Evolutionary conservation across 2,113 vertebrate species (phyloP), one percentile per base, ranked within the genome.

Genomic region (Gnathochromis pfefferi): DNA sequence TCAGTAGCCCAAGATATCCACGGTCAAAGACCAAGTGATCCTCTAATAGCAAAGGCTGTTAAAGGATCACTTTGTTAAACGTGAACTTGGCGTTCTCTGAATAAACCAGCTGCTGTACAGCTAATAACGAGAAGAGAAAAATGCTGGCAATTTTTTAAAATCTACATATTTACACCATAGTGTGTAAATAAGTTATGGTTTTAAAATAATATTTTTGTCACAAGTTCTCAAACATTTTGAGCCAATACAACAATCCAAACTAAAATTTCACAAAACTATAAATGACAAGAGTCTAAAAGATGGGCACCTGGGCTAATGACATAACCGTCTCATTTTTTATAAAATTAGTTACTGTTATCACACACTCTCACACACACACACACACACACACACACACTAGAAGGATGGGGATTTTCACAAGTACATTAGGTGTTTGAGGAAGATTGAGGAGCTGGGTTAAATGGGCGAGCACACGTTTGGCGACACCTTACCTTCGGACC

Each of bases 401-500:
- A 58, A 80, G 28, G 23, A 23, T 23, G 23, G 23, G 23, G 23
- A 23, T 23, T 23, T 23, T 23, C 23, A 23, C 23, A 23, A 23
- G 23, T 23, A 23, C 23, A 23, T 23, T 23, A 23, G 23, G 23
- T 23, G 23, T 23, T 23, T 23, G 23, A 23, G 47, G 82, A 16
- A 47, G 49, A 75, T n/a, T 0, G 8, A 17, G 14, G 31, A 85
- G 38, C 13, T 1, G 2, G 17, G 35, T 3, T 83, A 21, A 6
- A 42, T 38, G 55, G 54, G 16, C 8, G 7, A 5, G 13, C 6
- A 6, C n/a, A 10, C 9, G 26, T 55, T 54, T 23, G 19, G 58
- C 38, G 6, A 49, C 26, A 45, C 35, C 92, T 93, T 94, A 95
- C 93, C 95, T 91, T 33, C 11, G 63, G 40, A 63, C 26, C 8